Evolutionary conservation across 2,888 invertebrate species (phyloP).

Genomic region (Ganaspis brasiliensis): DNA sequence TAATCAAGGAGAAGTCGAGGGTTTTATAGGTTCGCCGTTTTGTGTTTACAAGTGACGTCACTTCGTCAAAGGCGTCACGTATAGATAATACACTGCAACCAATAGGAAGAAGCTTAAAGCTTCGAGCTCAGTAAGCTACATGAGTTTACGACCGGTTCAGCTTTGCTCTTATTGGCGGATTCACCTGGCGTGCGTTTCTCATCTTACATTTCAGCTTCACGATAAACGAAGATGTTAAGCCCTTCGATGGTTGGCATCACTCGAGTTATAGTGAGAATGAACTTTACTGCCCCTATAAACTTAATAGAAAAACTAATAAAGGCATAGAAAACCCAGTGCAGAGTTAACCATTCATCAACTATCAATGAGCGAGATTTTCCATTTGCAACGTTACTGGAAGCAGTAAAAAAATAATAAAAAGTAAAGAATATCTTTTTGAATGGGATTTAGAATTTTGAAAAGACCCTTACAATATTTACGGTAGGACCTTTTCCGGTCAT

Average conservation of each 20-base stretch:
- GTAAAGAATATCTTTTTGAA: not conserved
- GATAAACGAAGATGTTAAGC: slow-evolving; percentile 66
- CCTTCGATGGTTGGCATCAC: slow-evolving; percentile 65
- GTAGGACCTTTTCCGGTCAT: slow-evolving; percentile 32
- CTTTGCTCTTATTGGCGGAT: slow-evolving; percentile 71
- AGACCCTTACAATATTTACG: slow-evolving; percentile 18
- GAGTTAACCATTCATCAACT: not conserved
- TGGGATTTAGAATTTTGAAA: slow-evolving; percentile 7
- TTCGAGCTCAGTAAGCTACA: slow-evolving; percentile 63
- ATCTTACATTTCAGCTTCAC: slow-evolving; percentile 64
- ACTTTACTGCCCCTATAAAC: slow-evolving; percentile 63
- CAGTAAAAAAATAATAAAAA: slow-evolving; percentile 26
- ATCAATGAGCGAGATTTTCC: slow-evolving; percentile 2
- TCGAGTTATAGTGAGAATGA: slow-evolving; percentile 64
- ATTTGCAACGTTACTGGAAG: not conserved
- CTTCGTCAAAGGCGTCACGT: slow-evolving; percentile 41
- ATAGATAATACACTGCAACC: slow-evolving; percentile 50
- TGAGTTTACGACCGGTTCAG: slow-evolving; percentile 72
- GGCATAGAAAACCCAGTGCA: slow-evolving; percentile 46
- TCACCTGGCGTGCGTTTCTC: slow-evolving; percentile 64
- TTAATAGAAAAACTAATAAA: slow-evolving; percentile 67
- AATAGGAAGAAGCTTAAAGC: slow-evolving; percentile 57
- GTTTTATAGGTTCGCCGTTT: slow-evolving; percentile 4
- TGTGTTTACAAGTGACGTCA: slow-evolving; percentile 44
- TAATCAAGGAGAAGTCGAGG: not conserved